Percentiles rank a stretch among this genome's conserved stretches.
These are phyloP conservation scores for Manis pentadactyla DNA, from an alignment of 2,797 vertebrate species.

Conservation along the genomic window DNA sequence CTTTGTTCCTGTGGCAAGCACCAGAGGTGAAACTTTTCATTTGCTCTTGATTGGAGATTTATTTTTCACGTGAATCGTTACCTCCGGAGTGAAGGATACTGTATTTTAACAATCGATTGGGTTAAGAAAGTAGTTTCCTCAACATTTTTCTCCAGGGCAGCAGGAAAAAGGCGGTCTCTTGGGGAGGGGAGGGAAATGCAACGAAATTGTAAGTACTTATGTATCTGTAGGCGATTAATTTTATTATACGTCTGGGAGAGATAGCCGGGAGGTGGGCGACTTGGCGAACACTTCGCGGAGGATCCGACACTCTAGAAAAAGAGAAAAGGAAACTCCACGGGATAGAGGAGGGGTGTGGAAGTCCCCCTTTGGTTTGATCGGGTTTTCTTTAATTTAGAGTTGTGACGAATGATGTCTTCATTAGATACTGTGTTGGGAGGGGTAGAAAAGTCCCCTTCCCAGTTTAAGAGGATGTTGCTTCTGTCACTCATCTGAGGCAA, in stretches of 20 bases:
- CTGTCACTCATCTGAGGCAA: conserved; percentile 39
- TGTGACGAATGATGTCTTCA: conserved; percentile 65
- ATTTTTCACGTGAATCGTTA: conserved; percentile 59
- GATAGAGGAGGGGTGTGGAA: background rate
- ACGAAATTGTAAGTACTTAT: conserved; percentile 49
- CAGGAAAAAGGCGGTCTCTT: background rate
- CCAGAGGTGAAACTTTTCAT: conserved; percentile 31
- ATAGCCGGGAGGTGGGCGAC: background rate
- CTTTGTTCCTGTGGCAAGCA: conserved; percentile 55
- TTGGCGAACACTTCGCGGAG: conserved; percentile 9
- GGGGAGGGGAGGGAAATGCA: background rate
- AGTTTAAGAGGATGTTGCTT: conserved; percentile 24
- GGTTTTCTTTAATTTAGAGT: conserved; percentile 59
- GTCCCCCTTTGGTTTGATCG: background rate
- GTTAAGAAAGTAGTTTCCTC: conserved; percentile 63
- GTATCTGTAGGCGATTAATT: conserved; percentile 37
- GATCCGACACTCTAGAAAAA: conserved; percentile 25
- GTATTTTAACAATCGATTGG: conserved; percentile 51
- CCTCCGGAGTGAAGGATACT: background rate
- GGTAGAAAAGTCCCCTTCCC: conserved; percentile 43
- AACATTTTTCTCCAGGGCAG: conserved; percentile 38
- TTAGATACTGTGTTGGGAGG: conserved; percentile 29
- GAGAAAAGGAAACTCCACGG: background rate
- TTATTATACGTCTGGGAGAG: conserved; percentile 42
- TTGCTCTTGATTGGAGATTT: conserved; percentile 51